phyloP scores from a whole-genome alignment of 2,113 vertebrate species.

The Xenus cinereus region DNA sequence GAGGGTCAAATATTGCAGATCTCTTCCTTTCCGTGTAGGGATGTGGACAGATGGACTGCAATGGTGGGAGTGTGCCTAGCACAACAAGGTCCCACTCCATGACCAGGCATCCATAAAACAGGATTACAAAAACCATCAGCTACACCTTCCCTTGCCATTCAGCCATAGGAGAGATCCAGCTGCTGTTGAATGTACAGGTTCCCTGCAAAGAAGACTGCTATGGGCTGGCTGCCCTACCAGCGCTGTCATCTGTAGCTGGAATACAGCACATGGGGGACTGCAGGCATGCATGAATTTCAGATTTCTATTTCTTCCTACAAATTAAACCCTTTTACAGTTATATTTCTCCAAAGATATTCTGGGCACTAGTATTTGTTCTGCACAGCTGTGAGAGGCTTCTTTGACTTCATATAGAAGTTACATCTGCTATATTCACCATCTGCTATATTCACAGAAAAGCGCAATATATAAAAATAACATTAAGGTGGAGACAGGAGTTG shows the following conservation, averaged over 20 bases:
- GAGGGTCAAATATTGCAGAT: neutral
- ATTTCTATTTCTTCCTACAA: constrained; percentile 39
- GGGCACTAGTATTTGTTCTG: neutral
- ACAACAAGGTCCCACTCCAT: neutral
- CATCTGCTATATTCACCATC: constrained; percentile 16
- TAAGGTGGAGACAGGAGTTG: neutral
- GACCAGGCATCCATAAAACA: neutral
- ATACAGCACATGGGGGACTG: neutral
- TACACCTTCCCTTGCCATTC: neutral
- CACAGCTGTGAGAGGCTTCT: constrained; percentile 13
- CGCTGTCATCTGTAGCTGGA: neutral
- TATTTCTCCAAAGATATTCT: constrained; percentile 7
- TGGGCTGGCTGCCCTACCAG: neutral
- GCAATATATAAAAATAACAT: constrained; percentile 13
- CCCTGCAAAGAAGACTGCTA: neutral
- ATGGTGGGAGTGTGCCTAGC: neutral
- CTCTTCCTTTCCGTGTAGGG: neutral
- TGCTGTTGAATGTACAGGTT: neutral
- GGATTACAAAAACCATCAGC: neutral
- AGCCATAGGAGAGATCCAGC: neutral
- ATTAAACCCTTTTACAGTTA: constrained; percentile 1
- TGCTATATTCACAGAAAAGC: neutral
- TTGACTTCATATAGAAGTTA: constrained; percentile 2
- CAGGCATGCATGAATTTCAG: neutral
- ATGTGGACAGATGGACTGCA: neutral